Evolutionary conservation across 2,888 invertebrate species (phyloP).

Genomic region (Cerceris rybyensis): DNA sequence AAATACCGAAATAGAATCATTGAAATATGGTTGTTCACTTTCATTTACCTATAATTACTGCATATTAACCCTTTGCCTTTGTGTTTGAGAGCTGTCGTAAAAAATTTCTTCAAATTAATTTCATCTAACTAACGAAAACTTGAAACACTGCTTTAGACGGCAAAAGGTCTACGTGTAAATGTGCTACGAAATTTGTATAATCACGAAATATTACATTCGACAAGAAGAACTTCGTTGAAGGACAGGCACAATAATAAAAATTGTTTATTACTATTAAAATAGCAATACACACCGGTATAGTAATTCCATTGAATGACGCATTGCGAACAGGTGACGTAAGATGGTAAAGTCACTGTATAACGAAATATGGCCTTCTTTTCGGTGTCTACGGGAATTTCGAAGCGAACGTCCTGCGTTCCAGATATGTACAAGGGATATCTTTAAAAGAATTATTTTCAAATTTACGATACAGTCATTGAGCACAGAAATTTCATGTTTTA

Average conservation of each 20-base stretch:
- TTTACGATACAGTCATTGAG: not conserved
- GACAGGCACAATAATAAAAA: not conserved
- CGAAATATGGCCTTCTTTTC: conserved; percentile 86
- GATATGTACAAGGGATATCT: conserved; percentile 89
- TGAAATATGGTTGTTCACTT: no score
- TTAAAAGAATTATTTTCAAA: conserved; percentile 4
- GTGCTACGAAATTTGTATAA: no score
- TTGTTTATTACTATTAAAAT: not conserved
- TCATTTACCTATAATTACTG: no score
- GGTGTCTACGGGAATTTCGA: conserved; percentile 88
- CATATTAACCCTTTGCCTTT: no score
- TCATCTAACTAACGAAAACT: no score
- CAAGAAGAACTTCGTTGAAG: no score
- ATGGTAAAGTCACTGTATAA: conserved; percentile 90
- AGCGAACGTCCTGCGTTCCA: conserved; percentile 88
- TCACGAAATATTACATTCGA: no score
- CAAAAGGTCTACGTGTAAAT: no score
- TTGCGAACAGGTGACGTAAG: conserved; percentile 92
- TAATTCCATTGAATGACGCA: conserved; percentile 97
- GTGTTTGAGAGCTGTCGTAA: no score
- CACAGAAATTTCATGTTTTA: not conserved
- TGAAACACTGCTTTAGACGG: no score
- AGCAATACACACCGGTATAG: conserved; percentile 86
- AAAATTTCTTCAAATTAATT: no score
- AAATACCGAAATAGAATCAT: no score